These are phyloP conservation scores for Pongo pygmaeus DNA, from an alignment of 2,113 vertebrate species.

Conservation along the genomic window DNA sequence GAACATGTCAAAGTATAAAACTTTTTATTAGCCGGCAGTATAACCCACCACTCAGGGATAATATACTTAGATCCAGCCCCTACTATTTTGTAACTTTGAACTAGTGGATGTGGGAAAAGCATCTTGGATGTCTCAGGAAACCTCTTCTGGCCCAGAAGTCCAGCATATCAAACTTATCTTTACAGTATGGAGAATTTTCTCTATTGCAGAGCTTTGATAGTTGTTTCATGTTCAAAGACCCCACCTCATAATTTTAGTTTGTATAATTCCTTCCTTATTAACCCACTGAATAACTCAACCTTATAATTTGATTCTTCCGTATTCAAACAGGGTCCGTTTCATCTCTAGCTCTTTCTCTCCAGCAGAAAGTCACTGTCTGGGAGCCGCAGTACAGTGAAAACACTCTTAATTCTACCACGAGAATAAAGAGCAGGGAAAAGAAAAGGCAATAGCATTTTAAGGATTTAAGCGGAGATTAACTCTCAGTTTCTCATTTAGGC, in stretches of 20 bases:
- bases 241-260: not conserved
- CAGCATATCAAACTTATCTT: not conserved
- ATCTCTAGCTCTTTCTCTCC: not conserved
- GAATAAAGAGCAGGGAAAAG: not conserved
- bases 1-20: slow-evolving; percentile 12
- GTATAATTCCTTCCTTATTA: not conserved
- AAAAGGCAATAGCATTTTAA: not conserved
- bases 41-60: not conserved
- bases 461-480: not conserved
- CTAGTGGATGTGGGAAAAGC: not conserved
- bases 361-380: not conserved
- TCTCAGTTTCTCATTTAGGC: not conserved
- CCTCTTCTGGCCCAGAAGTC: not conserved
- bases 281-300: not conserved
- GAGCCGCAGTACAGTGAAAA: not conserved
- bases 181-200: not conserved
- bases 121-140: not conserved
- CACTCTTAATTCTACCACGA: not conserved
- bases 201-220: not conserved
- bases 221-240: not conserved
- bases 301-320: not conserved
- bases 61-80: not conserved
- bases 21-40: not conserved
- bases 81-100: not conserved
- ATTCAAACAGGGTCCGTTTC: not conserved